Base-by-base conservation (phyloP, 2,888 invertebrate species). In the Scotopteryx bipunctaria region DNA sequence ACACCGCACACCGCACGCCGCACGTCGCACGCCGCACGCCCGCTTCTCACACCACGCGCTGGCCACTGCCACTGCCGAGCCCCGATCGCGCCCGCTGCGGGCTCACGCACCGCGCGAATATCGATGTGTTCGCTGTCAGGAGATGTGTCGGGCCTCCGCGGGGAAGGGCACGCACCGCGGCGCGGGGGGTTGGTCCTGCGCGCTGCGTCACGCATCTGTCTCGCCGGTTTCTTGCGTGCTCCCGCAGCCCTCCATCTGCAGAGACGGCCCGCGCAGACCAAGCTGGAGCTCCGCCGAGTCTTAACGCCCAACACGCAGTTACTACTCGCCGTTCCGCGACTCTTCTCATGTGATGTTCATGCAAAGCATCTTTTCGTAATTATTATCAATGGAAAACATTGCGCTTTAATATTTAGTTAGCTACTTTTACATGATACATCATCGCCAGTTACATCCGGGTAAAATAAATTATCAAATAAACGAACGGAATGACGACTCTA, bases 201-300 rank as follows among this genome's bases (percentile, higher is more conserved):
- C 89, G 86, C 81, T 88, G 89, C 88, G 89, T 84, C 86, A 89
- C 89, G 89, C 89, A 88, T 87, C 85, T 82, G 76, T 85, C 86
- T 84, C 81, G 78, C 71, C 76, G 76, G 64, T 72, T 81, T 73
- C 85, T 81, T 84, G 83, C 82, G 84, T 83, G 81, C 76, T 77
- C 81, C 78, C 83, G 83, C 81, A 81, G 69, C 76, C 72, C 71
- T 78, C 79, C 81, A 84, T 83, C 88, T 81, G 87, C 86, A 87
- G 81, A 83, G 82, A 76, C 72, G 79, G 71, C 71, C 66, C 55
- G 50, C 48, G 42, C 53, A 48, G 13, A 53, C 38, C 35, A 40
- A 31, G 35, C 40, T 25, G 17, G 31, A 44, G 36, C 48, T 35
- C 19, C 29, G 33, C 15, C 44, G 54, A 16, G 17, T 4, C 31